phyloP scores from a whole-genome alignment of 2,113 vertebrate species.

The Peromyscus maniculatus region DNA sequence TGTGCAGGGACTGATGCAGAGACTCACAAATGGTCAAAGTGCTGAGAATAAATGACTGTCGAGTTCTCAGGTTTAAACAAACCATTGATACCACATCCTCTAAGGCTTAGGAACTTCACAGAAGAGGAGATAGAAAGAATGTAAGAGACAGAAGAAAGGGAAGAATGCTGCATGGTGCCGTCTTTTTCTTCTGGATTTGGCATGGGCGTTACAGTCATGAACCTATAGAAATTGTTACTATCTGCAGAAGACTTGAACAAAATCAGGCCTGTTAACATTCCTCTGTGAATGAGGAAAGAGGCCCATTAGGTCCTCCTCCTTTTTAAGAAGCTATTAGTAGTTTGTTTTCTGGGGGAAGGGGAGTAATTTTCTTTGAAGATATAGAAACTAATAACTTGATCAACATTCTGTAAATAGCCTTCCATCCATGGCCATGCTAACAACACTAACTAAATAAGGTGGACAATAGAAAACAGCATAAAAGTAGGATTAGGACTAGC shows the following conservation, averaged over 20 bases:
- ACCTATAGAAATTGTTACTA: background rate
- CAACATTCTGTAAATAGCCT: background rate
- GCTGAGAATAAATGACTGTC: background rate
- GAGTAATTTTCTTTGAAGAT: background rate
- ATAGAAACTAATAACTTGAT: background rate
- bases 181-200: no score
- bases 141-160: background rate
- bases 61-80: background rate
- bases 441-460: no score
- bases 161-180: background rate
- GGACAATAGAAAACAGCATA: background rate
- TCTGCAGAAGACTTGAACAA: background rate
- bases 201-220: no score
- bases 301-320: no score
- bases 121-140: background rate
- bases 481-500: background rate
- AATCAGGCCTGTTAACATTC: background rate
- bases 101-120: background rate
- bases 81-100: background rate
- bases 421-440: background rate
- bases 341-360: background rate
- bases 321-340: background rate
- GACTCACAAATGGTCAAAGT: background rate
- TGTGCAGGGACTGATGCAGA: background rate
- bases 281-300: background rate